A percentile compares a stretch with the other conserved stretches of the same genome.
phyloP scores from a whole-genome alignment of 2,113 vertebrate genomes.

The Ia io region DNA sequence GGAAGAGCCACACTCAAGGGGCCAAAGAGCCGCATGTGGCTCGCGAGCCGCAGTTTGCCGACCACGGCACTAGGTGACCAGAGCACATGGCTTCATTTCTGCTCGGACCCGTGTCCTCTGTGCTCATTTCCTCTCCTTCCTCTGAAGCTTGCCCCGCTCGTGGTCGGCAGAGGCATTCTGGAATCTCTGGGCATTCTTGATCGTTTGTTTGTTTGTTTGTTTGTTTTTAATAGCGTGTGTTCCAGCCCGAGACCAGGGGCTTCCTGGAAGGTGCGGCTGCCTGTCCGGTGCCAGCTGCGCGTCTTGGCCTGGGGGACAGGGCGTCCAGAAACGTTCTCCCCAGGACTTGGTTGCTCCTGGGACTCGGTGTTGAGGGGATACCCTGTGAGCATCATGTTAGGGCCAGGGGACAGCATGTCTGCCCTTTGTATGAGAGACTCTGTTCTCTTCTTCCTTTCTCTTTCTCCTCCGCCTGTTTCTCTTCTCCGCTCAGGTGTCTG shows the following conservation, averaged over 20 bases:
- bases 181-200: neutral
- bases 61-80: neutral
- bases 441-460: neutral
- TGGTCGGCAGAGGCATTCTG: neutral
- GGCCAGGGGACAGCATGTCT: neutral
- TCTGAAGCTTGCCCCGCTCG: neutral
- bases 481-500: neutral
- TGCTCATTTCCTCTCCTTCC: too few species aligned
- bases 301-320: neutral
- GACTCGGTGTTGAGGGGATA: neutral
- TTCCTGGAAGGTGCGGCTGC: neutral
- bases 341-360: neutral
- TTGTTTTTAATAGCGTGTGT: too few species aligned
- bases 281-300: neutral
- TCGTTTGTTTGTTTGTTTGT: too few species aligned
- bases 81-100: neutral
- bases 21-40: too few species aligned
- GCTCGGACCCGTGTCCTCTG: neutral
- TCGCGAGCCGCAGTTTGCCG: too few species aligned
- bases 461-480: neutral
- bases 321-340: neutral
- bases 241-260: neutral
- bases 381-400: neutral
- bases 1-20: too few species aligned
- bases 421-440: neutral